phyloP scores from a whole-genome alignment of 1,140 invertebrate species.

The Delia radicum region DNA sequence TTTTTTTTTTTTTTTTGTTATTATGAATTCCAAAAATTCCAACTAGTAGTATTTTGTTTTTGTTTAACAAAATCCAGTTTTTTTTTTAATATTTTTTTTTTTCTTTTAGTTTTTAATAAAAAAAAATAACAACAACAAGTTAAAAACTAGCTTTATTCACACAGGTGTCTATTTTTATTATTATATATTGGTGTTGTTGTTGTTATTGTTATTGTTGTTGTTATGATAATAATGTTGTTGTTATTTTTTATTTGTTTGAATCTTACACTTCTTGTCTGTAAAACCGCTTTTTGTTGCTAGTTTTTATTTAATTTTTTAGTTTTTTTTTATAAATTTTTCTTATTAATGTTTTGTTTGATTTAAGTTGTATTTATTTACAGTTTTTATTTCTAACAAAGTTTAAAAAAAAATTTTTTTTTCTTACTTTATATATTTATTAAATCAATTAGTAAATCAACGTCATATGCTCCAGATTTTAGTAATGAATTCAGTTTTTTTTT shows the following conservation, averaged over 20 bases:
- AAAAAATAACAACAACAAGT: no score
- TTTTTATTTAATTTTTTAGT: background rate
- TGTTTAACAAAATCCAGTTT: no score
- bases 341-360: background rate
- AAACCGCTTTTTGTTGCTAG: background rate
- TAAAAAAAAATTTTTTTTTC: background rate
- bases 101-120: no score
- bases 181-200: background rate
- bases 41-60: no score
- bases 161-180: background rate
- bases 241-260: background rate
- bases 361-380: background rate
- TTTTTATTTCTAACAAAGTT: background rate
- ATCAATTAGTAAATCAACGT: background rate
- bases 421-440: background rate
- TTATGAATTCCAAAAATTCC: no score
- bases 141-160: background rate
- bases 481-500: background rate
- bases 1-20: background rate
- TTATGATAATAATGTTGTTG: background rate
- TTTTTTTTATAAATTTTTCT: background rate
- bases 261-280: slow-evolving; percentile 1
- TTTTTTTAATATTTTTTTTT: background rate
- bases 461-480: background rate
- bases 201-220: background rate